Evolutionary conservation across 2,797 vertebrate genomes (phyloP).

Genomic region (Xyrichtys novacula): DNA sequence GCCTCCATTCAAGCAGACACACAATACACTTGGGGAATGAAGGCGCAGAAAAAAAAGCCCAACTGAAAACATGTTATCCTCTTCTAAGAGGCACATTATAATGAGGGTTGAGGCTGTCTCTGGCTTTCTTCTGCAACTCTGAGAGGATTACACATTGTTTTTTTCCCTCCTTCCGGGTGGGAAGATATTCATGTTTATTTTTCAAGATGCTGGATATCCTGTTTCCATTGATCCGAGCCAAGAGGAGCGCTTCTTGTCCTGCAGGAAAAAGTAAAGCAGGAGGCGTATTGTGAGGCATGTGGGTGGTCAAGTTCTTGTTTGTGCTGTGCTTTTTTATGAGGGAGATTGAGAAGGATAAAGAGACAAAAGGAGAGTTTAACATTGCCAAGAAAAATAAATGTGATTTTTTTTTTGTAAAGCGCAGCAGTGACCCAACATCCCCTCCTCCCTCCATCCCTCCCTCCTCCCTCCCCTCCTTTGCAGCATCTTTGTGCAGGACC

Average conservation of each 20-base stretch:
- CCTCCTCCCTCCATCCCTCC: constrained; percentile 20
- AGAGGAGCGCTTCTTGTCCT: constrained; percentile 43
- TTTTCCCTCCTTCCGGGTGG: constrained; percentile 27
- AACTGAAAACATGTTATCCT: constrained; percentile 47
- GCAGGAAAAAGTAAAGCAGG: constrained; percentile 30
- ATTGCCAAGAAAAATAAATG: constrained; percentile 25
- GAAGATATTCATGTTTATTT: constrained; percentile 47
- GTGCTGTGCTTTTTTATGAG: constrained; percentile 17
- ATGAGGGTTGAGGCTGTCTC: constrained; percentile 44
- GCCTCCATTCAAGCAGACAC: constrained; percentile 29
- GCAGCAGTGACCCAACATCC: constrained; percentile 55
- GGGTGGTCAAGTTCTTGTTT: constrained; percentile 52
- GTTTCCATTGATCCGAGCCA: constrained; percentile 48
- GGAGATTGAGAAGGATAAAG: constrained; percentile 35
- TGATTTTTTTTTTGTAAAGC: constrained; percentile 36
- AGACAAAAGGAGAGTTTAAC: constrained; percentile 27
- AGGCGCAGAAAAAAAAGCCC: constrained; percentile 28
- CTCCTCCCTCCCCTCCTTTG: constrained; percentile 43
- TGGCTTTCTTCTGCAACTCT: constrained; percentile 52
- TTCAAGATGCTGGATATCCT: constrained; percentile 21
- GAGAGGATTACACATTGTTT: constrained; percentile 64
- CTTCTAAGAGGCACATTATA: constrained; percentile 45
- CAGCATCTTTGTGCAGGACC: constrained; percentile 67
- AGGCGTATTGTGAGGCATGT: constrained; percentile 48
- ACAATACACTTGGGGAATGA: constrained; percentile 38